Base-by-base conservation (phyloP, 2,888 invertebrate species). In the Hoplodrina ambigua region DNA sequence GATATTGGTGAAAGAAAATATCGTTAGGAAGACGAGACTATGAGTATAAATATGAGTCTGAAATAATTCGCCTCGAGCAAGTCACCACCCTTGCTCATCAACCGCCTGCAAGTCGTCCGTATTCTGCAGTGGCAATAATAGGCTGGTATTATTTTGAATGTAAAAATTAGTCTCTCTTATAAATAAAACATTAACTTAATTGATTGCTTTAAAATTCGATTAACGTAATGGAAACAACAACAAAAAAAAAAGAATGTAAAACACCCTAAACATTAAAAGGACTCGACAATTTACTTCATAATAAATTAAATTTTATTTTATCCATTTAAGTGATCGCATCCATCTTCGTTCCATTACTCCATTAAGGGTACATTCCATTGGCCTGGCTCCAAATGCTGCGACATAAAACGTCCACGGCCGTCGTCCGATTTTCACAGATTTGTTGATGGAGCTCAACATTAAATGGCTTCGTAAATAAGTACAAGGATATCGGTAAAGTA, bases 321-420 rank as follows among this genome's bases (percentile, higher is more conserved):
- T 75, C 83, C 69, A 63, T 75, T 72, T 72, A 83, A 83, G 83
- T 78, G 85, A 78, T 69, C 75, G 46, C 81, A 83, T 83, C 81
- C 64, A 81, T 83, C 83, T 85, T 83, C 75, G 78, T 83, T 72
- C 59, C 82, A 64, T 78, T 82, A 75, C 73, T 83, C 86, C 88
- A 87, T 90, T 90, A 88, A 81, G 82, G 85, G 73, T 84, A 90
- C 90, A 89, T 69, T 81, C 84, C 83, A 86, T 88, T 91, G 91
- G 91, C 90, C 70, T 67, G 72, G 56, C 69, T 88, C 91, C 91
- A 91, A 91, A 89, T 86, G 83, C 79, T 75, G 57, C 69, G 73
- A 72, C 75, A 74, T 74, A 80, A 69, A 84, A 72, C 72, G 65
- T 69, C 59, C 58, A 60, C 70, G 62, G 57, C 59, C 55, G 59